Base-by-base conservation (phyloP, 1,140 invertebrate species). In the Anadara kagoshimensis region DNA sequence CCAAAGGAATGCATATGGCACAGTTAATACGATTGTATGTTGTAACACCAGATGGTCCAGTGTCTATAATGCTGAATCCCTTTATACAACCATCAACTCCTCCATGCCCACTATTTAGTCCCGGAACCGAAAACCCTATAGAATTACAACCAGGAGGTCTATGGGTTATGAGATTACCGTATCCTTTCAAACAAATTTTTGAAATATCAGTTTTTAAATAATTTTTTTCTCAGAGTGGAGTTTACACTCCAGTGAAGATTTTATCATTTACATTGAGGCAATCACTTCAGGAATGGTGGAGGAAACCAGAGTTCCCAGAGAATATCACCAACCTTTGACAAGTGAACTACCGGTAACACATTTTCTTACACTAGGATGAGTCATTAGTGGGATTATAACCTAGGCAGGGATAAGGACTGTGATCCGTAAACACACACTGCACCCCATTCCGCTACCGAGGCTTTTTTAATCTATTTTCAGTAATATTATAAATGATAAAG, bases 21-120 rank as follows among this genome's bases (percentile, higher is more conserved):
- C 97, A 98, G 85, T 89, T 99, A 51, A 96, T 97, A 94, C 91
- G 97, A 58, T 91, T 99, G 70, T 98, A 98, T 86, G 93, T 98
- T 11, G 96, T 98, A 20, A 96, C 96, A 12, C 93, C 93, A 0
- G 97, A 97, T 90, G 96, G 96, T 22, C 95, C 95, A 0, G 94
- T 99, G 47, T 93, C 95, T 82, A 94, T 98, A 5, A 84, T 79
- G 20, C 45, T 98, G 0, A 93, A 96, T 85, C 96, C 96, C 1
- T 91, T 92, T 87, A 93, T 96, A 76, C 95, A 96, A 88, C 95
- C 96, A 11, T 92, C 92, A n/a, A 91, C 93, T n/a, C 90, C 92
- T 12, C 93, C 94, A 0, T 92, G 93, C 82, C 95, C 96, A 0
- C 91, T 94, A 56, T 97, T 96, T 87, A 86, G 84, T 59, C 93